phyloP scores from a whole-genome alignment of 37 sponge, comb jelly and placozoan species.

The Chondrilla cf. caribensis region DNA sequence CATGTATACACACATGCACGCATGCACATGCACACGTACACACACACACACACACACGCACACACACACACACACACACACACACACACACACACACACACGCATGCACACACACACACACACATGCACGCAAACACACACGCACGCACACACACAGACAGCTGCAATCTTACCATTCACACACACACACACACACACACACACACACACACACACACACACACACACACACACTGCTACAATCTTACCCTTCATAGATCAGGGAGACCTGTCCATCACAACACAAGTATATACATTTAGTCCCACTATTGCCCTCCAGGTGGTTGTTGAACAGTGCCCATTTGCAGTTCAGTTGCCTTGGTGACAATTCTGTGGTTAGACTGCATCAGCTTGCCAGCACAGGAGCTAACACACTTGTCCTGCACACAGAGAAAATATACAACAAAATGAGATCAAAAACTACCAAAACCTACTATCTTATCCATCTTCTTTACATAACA shows the following conservation, averaged over 20 bases:
- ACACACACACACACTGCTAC: no score
- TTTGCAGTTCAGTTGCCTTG: background rate
- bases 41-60: background rate
- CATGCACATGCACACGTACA: background rate
- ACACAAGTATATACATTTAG: background rate
- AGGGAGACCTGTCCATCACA: no score
- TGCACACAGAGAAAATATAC: background rate
- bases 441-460: no score
- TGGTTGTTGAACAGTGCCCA: background rate
- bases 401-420: background rate
- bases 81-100: background rate
- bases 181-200: constrained; percentile 1
- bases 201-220: no score
- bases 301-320: background rate
- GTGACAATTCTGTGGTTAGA: constrained; percentile 12
- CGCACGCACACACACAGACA: background rate
- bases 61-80: background rate
- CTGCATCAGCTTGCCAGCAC: constrained; percentile 13
- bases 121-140: background rate
- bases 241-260: no score
- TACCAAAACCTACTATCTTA: no score
- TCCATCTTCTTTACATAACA: no score
- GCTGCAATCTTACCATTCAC: background rate
- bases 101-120: background rate
- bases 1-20: background rate